phyloP scores from a whole-genome alignment of 2,113 vertebrate species.

The Neodon shergylaensis region DNA sequence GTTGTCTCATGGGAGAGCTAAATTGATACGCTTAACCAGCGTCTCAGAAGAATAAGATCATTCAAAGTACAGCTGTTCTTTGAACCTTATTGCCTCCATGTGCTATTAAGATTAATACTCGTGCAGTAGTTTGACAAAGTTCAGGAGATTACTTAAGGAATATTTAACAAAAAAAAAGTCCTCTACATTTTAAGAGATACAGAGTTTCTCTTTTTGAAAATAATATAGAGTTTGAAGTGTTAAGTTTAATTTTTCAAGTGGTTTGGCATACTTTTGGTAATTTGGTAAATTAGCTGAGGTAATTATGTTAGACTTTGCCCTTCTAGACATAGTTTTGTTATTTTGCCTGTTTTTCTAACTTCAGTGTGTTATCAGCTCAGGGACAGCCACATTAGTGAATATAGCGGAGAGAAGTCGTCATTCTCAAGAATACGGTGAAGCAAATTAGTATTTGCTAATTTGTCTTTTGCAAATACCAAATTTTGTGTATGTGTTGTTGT shows the following conservation, averaged over 20 bases:
- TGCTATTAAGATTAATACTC: background rate
- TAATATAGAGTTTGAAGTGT: background rate
- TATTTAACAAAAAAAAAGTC: background rate
- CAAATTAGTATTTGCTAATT: background rate
- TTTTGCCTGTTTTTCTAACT: background rate
- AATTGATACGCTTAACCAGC: background rate
- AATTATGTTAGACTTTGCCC: background rate
- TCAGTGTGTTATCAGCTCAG: background rate
- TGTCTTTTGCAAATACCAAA: background rate
- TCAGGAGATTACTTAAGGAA: background rate
- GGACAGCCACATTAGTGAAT: background rate
- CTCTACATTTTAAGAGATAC: background rate
- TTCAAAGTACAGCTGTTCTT: background rate
- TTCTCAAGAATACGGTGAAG: constrained; percentile 4
- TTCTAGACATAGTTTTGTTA: background rate
- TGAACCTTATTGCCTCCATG: background rate
- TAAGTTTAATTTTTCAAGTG: background rate
- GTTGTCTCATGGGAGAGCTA: background rate
- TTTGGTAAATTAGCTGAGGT: background rate
- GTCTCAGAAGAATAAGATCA: constrained; percentile 4
- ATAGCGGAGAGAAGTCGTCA: background rate
- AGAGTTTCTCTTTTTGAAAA: background rate
- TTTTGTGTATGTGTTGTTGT: background rate
- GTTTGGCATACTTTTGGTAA: background rate
- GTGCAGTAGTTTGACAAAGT: background rate